Percentiles rank a stretch among this genome's conserved stretches.
phyloP scores from a whole-genome alignment of 2,113 vertebrate genomes.

The Oreochromis spilurus region DNA sequence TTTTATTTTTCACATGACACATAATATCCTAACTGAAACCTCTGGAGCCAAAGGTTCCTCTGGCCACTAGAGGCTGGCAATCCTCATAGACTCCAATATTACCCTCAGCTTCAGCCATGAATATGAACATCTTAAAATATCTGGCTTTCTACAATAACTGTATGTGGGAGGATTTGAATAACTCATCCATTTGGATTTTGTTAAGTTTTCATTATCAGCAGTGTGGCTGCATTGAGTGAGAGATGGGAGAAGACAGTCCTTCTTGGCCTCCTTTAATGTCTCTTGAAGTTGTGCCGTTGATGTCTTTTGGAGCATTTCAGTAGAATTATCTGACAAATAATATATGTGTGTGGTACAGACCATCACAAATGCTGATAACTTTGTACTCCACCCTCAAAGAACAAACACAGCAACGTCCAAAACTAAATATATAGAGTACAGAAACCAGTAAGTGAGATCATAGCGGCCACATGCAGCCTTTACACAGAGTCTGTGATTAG shows the following conservation, averaged over 20 bases:
- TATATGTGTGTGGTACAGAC: neutral
- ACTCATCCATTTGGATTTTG: neutral
- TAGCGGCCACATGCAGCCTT: neutral
- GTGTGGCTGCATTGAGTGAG: neutral
- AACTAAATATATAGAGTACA: neutral
- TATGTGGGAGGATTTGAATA: neutral
- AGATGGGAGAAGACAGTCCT: neutral
- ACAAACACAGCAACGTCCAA: neutral
- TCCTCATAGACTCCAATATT: neutral
- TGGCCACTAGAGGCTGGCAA: neutral
- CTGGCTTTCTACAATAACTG: fast-evolving
- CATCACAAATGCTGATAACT: fast-evolving
- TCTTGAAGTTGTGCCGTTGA: neutral
- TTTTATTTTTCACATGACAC: neutral
- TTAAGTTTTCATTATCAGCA: neutral
- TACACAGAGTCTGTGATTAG: neutral
- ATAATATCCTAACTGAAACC: neutral
- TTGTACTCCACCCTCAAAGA: neutral
- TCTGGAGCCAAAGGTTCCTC: neutral
- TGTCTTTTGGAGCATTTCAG: neutral
- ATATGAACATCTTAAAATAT: neutral
- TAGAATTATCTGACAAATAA: neutral
- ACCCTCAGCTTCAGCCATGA: neutral
- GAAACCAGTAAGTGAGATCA: neutral
- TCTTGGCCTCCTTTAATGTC: neutral